Evolutionary conservation across 2,113 vertebrate species (phyloP).

Genomic region (Dicentrarchus labrax): DNA sequence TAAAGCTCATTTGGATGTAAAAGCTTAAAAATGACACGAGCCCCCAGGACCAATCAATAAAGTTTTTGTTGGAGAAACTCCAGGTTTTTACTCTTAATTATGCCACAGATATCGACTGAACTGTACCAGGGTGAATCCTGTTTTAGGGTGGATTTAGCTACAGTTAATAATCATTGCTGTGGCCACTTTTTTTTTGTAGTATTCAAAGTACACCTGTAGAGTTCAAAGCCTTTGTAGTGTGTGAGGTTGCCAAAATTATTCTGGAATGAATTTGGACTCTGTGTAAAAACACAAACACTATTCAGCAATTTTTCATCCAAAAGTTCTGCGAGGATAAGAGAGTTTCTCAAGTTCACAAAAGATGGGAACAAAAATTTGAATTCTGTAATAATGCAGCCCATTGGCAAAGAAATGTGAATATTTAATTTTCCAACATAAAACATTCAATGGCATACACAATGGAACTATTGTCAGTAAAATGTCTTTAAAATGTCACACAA

Average conservation of each 20-base stretch:
- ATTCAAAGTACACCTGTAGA: constrained; percentile 19
- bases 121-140: not conserved
- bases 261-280: constrained; percentile 1
- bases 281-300: constrained; percentile 11
- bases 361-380: constrained; percentile 18
- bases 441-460: constrained; percentile 57
- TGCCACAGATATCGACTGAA: not conserved
- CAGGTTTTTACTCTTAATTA: constrained; percentile 10
- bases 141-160: not conserved
- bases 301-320: constrained; percentile 23
- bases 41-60: not conserved
- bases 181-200: not conserved
- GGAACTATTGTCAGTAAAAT: constrained; percentile 37
- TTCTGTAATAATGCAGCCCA: constrained; percentile 26
- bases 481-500: constrained; percentile 59
- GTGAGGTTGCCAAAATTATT: constrained; percentile 20
- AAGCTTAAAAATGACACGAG: constrained; percentile 13
- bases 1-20: constrained; percentile 30
- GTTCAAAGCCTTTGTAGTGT: constrained; percentile 12
- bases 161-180: not conserved
- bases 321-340: constrained; percentile 28
- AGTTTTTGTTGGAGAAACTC: constrained; percentile 8
- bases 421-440: constrained; percentile 53
- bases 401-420: constrained; percentile 57
- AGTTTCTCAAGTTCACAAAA: constrained; percentile 33